These are phyloP conservation scores for Tylochromis polylepis DNA, from an alignment of 2,113 vertebrate genomes.

Conservation along the genomic window DNA sequence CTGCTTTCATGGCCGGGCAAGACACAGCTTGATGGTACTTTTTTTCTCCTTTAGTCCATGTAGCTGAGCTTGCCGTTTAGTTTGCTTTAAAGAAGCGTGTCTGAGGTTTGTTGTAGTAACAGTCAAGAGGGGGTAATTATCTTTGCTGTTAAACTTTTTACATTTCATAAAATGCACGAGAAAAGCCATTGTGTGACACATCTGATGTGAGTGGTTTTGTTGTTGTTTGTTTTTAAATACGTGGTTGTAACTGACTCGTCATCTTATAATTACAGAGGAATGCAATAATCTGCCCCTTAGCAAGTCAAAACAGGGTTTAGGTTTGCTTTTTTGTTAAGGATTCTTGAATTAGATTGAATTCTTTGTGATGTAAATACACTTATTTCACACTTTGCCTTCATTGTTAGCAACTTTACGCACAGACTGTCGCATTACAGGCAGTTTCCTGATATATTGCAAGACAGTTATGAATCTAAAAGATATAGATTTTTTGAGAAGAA, in stretches of 20 bases:
- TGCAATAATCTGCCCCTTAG: not conserved
- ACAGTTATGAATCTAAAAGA: not conserved
- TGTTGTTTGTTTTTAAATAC: fast-evolving
- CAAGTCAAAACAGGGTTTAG: not conserved
- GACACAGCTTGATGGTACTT: slow-evolving; percentile 57
- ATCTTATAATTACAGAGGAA: not conserved
- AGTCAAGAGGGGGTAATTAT: not conserved
- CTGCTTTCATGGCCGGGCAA: slow-evolving; percentile 48
- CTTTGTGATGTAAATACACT: not conserved
- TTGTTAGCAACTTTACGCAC: not conserved
- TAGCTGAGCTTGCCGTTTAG: not conserved
- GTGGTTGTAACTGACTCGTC: not conserved
- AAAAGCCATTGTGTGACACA: not conserved
- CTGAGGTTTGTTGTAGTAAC: not conserved
- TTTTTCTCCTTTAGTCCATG: not conserved
- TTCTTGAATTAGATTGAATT: not conserved
- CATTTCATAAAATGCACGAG: not conserved
- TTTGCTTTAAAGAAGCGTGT: not conserved
- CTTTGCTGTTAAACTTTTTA: not conserved
- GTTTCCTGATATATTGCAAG: not conserved
- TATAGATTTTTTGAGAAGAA: not conserved
- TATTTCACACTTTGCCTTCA: not conserved
- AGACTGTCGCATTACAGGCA: not conserved
- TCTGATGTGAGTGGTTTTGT: not conserved
- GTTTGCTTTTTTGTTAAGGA: not conserved